A percentile compares a stretch with the other conserved stretches of the same genome.
These are phyloP conservation scores for Nowickia ferox DNA, from an alignment of 2,888 invertebrate species.

Conservation along the genomic window DNA sequence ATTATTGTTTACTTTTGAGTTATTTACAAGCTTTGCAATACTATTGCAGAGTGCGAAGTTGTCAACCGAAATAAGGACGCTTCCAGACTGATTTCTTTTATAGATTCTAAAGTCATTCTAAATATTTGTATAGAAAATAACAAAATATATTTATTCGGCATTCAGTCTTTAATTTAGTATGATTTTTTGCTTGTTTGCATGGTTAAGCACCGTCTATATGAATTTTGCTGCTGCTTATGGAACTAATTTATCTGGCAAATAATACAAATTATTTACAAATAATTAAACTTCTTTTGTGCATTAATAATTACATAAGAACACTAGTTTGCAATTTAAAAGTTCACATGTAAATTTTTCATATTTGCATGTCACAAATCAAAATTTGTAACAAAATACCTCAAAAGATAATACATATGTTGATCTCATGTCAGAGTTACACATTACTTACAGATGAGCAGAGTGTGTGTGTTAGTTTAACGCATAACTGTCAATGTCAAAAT, in stretches of 20 bases:
- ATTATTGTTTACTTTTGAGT: not conserved
- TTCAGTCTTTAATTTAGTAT: no score
- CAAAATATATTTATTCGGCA: no score
- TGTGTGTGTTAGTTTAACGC: constrained; percentile 57
- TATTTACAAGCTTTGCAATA: not conserved
- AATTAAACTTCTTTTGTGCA: not conserved
- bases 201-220: no score
- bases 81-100: not conserved
- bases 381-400: constrained; percentile 31
- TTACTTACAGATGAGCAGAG: not conserved
- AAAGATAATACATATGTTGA: not conserved
- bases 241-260: no score
- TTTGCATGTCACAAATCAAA: constrained; percentile 49
- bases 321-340: not conserved
- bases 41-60: not conserved
- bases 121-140: no score
- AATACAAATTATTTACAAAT: no score
- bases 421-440: constrained; percentile 4
- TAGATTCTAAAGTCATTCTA: no score
- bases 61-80: not conserved
- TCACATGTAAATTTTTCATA: constrained; percentile 2
- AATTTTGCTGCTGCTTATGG: no score
- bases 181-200: no score
- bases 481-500: constrained; percentile 71
- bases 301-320: not conserved